Evolutionary conservation across 2,113 vertebrate genomes (phyloP).

Genomic region (Corvus cornix): DNA sequence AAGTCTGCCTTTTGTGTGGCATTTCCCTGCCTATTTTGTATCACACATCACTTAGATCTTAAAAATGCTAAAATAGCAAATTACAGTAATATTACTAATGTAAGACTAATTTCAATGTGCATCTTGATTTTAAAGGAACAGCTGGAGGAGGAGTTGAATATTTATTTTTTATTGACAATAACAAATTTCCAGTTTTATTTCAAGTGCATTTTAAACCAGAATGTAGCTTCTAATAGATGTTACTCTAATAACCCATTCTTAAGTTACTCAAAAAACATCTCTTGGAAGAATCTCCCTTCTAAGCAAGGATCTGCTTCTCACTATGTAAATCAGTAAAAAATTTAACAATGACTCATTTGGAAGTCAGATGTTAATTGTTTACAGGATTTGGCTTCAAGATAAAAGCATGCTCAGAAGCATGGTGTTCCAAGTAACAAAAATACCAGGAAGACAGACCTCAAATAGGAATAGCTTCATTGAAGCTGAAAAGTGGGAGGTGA

Average conservation of each 20-base stretch:
- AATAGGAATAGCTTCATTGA: background rate
- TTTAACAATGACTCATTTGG: background rate
- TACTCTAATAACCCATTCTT: background rate
- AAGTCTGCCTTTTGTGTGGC: slow-evolving; percentile 26
- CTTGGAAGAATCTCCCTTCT: background rate
- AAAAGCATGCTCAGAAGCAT: background rate
- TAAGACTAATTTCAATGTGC: background rate
- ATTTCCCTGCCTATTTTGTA: background rate
- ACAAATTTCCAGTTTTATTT: background rate
- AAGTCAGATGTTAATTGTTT: background rate
- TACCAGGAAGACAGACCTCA: background rate
- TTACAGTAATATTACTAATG: background rate
- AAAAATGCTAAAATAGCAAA: background rate
- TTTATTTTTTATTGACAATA: background rate
- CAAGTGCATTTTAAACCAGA: background rate
- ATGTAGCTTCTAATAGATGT: background rate
- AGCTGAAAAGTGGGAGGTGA: background rate
- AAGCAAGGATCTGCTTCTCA: background rate
- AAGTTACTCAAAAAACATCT: background rate
- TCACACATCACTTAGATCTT: background rate
- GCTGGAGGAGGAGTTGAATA: background rate
- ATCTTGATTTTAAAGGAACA: background rate
- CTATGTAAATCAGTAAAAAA: background rate
- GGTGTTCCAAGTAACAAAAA: background rate
- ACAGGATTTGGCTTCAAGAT: background rate